phyloP scores from a whole-genome alignment of 2,888 invertebrate genomes.

The Lapara coniferarum region DNA sequence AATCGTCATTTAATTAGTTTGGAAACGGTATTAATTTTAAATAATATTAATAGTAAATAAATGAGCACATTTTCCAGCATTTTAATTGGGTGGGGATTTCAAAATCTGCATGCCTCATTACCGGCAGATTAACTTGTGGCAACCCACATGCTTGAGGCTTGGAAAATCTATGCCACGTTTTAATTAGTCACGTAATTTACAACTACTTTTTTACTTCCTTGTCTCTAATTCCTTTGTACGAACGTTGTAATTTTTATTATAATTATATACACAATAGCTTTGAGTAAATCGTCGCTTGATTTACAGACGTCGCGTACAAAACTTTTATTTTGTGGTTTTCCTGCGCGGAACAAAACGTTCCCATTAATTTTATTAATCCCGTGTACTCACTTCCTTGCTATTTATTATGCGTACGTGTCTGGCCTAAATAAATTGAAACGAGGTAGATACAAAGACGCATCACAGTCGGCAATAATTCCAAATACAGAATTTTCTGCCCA shows the following conservation, averaged over 20 bases:
- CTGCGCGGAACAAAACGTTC: conserved; percentile 9
- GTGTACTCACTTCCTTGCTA: conserved; percentile 13
- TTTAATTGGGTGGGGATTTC: conserved; percentile 1
- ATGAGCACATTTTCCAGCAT: background rate
- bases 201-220: background rate
- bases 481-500: too few species aligned
- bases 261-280: background rate
- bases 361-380: conserved; percentile 28
- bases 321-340: conserved; percentile 18
- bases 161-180: conserved; percentile 3
- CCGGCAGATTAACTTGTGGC: conserved; percentile 15
- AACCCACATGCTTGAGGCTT: background rate
- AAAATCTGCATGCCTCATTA: conserved; percentile 4
- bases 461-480: background rate
- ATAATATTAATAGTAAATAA: background rate
- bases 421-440: conserved; percentile 25
- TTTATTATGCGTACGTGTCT: conserved; percentile 24
- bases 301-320: conserved; percentile 3
- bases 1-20: background rate
- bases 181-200: conserved; percentile 11
- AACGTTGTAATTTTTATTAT: background rate
- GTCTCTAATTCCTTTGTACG: background rate
- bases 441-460: conserved; percentile 27
- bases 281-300: conserved; percentile 4
- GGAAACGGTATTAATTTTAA: background rate